Percentiles rank a stretch among this genome's conserved stretches.
Evolutionary conservation across 2,888 invertebrate genomes (phyloP).

Genomic region (Zygogramma bicolorata): DNA sequence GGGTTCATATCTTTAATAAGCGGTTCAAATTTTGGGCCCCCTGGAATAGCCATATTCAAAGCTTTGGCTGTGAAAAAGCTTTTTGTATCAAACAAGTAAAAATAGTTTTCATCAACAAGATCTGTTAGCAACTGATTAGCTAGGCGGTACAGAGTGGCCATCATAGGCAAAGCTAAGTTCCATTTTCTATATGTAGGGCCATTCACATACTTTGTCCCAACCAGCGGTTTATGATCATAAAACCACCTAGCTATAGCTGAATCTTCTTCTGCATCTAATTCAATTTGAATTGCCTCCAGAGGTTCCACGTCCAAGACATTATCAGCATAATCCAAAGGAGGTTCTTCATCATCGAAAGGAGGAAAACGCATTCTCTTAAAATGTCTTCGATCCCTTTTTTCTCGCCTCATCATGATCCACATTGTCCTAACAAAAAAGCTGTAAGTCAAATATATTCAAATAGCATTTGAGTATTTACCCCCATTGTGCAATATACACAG

Average conservation of each 20-base stretch:
- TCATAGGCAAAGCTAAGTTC: constrained; percentile 95
- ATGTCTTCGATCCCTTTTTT: constrained; percentile 97
- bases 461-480: constrained; percentile 74
- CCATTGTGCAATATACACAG: constrained; percentile 99
- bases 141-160: constrained; percentile 97
- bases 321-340: constrained; percentile 98
- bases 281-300: constrained; percentile 98
- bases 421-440: constrained; percentile 82
- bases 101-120: constrained; percentile 98
- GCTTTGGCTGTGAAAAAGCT: constrained; percentile 99
- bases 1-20: constrained; percentile 97
- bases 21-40: constrained; percentile 99
- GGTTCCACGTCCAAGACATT: constrained; percentile 99
- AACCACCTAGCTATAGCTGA: constrained; percentile 94
- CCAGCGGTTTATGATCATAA: constrained; percentile 96
- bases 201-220: constrained; percentile 92
- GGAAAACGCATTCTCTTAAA: constrained; percentile 99
- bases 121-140: constrained; percentile 98
- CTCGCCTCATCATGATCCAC: constrained; percentile 99
- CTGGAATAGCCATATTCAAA: constrained; percentile 99
- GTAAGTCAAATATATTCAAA: no score
- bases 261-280: constrained; percentile 95
- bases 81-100: constrained; percentile 98
- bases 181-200: constrained; percentile 97
- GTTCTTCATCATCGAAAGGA: constrained; percentile 99